A percentile compares a stretch with the other conserved stretches of the same genome.
These are phyloP conservation scores for Helobdella robusta DNA, from an alignment of 2,888 invertebrate species.

Conservation along the genomic window DNA sequence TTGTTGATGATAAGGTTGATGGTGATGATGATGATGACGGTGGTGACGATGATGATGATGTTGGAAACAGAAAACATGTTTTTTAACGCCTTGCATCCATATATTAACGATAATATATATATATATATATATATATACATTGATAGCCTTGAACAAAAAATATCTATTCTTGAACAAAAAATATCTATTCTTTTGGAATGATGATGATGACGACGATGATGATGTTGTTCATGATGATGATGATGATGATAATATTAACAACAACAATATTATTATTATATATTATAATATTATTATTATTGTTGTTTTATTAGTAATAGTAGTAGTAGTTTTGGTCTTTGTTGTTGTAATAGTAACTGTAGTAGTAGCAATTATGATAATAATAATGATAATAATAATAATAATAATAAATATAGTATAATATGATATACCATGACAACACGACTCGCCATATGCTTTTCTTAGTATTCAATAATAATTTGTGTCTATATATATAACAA, in stretches of 20 bases:
- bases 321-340: not conserved
- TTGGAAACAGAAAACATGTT: too few relatives aligned
- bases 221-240: not conserved
- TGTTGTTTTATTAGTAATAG: not conserved
- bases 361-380: not conserved
- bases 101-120: too few relatives aligned
- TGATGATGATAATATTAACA: not conserved
- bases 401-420: not conserved
- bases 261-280: not conserved
- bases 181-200: too few relatives aligned
- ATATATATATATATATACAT: too few relatives aligned
- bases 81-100: too few relatives aligned
- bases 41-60: constrained; percentile 8
- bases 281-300: not conserved
- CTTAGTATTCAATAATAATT: too few relatives aligned
- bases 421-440: too few relatives aligned
- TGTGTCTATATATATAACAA: too few relatives aligned
- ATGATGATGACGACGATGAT: too few relatives aligned
- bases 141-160: too few relatives aligned
- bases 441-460: too few relatives aligned
- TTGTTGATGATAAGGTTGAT: constrained; percentile 17
- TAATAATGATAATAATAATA: not conserved
- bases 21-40: constrained; percentile 7
- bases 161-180: too few relatives aligned
- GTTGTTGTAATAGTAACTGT: not conserved